Evolutionary conservation across 2,888 invertebrate species (phyloP).

Genomic region (Orthosia gracilis): DNA sequence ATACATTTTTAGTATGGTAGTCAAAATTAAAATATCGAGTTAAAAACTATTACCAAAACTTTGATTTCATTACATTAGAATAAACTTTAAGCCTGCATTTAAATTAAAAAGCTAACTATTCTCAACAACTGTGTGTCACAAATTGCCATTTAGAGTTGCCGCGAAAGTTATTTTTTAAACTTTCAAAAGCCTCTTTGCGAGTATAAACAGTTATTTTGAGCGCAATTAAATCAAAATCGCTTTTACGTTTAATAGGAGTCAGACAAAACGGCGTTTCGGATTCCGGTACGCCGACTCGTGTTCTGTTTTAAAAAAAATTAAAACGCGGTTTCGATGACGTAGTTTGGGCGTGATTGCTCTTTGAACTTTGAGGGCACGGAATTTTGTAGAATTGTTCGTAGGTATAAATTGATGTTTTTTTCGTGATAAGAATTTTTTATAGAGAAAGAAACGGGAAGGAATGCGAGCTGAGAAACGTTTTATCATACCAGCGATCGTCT

Average conservation of each 20-base stretch:
- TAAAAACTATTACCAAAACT: not conserved
- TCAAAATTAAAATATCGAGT: not conserved
- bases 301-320: conserved; percentile 48
- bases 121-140: conserved; percentile 44
- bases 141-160: conserved; percentile 65
- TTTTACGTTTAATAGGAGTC: conserved; percentile 27
- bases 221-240: conserved; percentile 56
- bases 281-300: conserved; percentile 41
- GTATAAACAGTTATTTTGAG: conserved; percentile 60
- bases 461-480: conserved; percentile 1
- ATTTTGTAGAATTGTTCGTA: conserved; percentile 39
- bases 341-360: conserved; percentile 43
- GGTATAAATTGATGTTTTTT: conserved; percentile 25
- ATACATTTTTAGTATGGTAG: no score
- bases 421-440: conserved; percentile 35
- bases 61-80: not conserved
- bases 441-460: not conserved
- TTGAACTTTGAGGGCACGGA: conserved; percentile 28
- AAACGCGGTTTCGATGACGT: conserved; percentile 46
- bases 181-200: conserved; percentile 58
- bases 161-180: conserved; percentile 66
- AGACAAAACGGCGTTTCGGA: conserved; percentile 48
- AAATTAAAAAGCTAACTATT: not conserved
- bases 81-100: not conserved
- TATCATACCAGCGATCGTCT: not conserved